Evolutionary conservation across 2,888 invertebrate genomes (phyloP), one percentile per base, ranked within the genome.

Genomic region (Synergus gifuensis): DNA sequence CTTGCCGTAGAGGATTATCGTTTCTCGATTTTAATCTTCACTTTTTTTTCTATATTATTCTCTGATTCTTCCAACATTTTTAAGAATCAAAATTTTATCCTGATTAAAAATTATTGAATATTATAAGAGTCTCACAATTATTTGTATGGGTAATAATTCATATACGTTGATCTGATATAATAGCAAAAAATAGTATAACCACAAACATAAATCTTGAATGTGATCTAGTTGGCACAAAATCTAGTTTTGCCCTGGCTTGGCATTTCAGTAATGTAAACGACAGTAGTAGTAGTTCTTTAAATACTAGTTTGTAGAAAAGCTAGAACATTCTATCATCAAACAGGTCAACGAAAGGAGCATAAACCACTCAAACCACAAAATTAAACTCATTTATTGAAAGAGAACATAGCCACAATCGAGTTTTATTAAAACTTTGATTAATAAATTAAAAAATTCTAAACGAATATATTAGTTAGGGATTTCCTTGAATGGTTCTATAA

Each of bases 1-100:
- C 67, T 82, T 78, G 14, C 73, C 82, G 83, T 63, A 66, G n/a
- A 82, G 84, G 81, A 85, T 85, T 79, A 79, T 63, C 16, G 62
- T 22, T 54, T 67, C 42, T 69, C 58, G 36, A 46, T 44, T 44
- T 67, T 67, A 67, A 67, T 67, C 67, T 49, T 18, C 22, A 62
- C 12, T 5, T 4, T 62, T 60, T 62, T 62, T 58, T 18, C 18
- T n/a, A 54, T 54, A n/a, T 54, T 54, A 2, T 9, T 58, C 18
- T 3, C 54, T 36, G n/a, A 58, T 58, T 9, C n/a, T 58, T 58
- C n/a, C 0, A 2, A n/a, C n/a, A n/a, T 8, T 16, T 54, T 54
- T n/a, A 54, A n/a, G n/a, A 2, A 54, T 7, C 16, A 54, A n/a
- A 54, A n/a, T n/a, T n/a, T 49, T 16, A 7, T 49, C 49, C 49